Evolutionary conservation across 2,113 vertebrate genomes (phyloP).

Genomic region (Pedionomus torquatus): DNA sequence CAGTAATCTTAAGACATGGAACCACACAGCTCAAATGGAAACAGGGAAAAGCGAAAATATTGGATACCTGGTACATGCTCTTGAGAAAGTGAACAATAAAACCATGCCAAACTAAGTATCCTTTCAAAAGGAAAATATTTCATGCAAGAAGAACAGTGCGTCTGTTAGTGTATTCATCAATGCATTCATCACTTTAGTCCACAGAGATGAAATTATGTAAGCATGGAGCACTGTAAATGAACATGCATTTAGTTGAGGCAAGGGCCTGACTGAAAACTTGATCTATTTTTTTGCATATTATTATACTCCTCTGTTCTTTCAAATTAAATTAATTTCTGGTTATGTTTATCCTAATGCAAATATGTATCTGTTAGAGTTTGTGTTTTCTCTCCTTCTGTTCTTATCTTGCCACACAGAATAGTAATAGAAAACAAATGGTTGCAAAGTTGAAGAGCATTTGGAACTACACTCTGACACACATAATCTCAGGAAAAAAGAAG

Average conservation of each 20-base stretch:
- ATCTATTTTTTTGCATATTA: background rate
- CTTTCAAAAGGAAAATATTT: background rate
- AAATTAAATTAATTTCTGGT: background rate
- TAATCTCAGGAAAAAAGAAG: background rate
- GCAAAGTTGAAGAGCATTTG: background rate
- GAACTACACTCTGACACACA: background rate
- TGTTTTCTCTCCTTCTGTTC: background rate
- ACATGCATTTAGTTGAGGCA: background rate
- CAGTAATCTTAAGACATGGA: background rate
- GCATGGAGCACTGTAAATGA: background rate
- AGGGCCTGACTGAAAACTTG: background rate
- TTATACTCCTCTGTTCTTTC: background rate
- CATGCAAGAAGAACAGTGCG: background rate
- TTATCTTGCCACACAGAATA: background rate
- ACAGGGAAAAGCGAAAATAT: background rate
- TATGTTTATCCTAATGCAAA: background rate
- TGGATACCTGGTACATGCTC: background rate
- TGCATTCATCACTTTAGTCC: background rate
- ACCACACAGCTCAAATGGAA: background rate
- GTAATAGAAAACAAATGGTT: background rate
- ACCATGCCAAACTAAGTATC: accelerated
- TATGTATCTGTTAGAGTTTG: background rate
- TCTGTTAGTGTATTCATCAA: background rate
- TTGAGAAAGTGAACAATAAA: background rate
- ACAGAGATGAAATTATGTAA: background rate